Conservation (phyloP, 2,113 vertebrate genomes). For the Aleadryas rufinucha region DNA sequence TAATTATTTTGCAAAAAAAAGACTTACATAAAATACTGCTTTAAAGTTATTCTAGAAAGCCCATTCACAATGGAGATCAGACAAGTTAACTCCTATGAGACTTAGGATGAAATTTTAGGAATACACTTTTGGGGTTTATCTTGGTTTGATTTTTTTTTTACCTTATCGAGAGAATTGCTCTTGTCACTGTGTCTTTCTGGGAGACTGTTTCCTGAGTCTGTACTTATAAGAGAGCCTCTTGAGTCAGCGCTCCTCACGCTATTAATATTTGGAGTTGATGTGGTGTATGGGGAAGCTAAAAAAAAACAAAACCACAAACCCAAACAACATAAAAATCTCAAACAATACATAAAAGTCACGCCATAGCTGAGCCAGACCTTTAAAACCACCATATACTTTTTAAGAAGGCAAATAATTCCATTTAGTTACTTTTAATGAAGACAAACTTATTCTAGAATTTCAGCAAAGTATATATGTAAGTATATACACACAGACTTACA, state of each 20-base stretch:
- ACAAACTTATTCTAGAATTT: neutral
- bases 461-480: neutral
- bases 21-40: neutral
- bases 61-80: neutral
- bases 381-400: neutral
- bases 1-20: neutral
- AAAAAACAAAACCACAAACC: neutral
- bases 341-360: neutral
- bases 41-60: neutral
- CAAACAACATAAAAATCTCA: neutral
- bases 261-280: constrained; percentile 91
- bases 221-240: constrained; percentile 94
- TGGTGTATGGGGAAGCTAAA: constrained; percentile 87
- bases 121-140: neutral
- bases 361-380: neutral
- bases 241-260: constrained; percentile 91
- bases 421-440: neutral
- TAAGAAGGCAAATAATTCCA: neutral
- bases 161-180: constrained; percentile 93
- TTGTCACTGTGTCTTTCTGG: constrained; percentile 87
- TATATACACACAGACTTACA: neutral
- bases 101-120: neutral
- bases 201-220: constrained; percentile 90
- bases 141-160: constrained; percentile 67
- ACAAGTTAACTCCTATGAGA: neutral